These are phyloP conservation scores for Ichneumoninae sp. DNA, from an alignment of 2,888 invertebrate genomes.

Conservation along the genomic window DNA sequence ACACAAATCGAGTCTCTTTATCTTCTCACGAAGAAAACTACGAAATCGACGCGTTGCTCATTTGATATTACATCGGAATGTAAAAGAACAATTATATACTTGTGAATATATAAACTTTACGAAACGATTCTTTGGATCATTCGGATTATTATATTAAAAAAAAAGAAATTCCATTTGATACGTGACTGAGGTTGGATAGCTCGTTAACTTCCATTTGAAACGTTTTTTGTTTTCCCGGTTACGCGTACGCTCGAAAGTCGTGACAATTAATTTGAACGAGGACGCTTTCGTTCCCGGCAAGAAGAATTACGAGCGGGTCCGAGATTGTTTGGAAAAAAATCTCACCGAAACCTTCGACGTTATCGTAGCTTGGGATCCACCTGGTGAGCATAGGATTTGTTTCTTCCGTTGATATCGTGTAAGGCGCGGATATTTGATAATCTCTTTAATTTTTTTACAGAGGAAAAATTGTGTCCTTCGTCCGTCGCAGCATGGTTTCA, in stretches of 20 bases:
- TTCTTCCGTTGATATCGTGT: neutral
- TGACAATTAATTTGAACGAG: slow-evolving; percentile 85
- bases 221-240: slow-evolving; percentile 49
- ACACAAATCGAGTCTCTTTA: slow-evolving; percentile 31
- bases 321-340: slow-evolving; percentile 81
- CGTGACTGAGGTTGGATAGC: slow-evolving; percentile 23
- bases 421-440: slow-evolving; percentile 7
- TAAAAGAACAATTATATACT: slow-evolving; percentile 50
- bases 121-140: slow-evolving; percentile 10
- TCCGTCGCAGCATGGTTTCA: slow-evolving; percentile 87
- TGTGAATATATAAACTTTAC: slow-evolving; percentile 35
- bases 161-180: slow-evolving; percentile 4
- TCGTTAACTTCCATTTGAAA: slow-evolving; percentile 5
- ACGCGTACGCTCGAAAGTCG: slow-evolving; percentile 79
- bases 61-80: slow-evolving; percentile 45
- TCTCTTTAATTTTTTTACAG: slow-evolving; percentile 70
- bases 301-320: slow-evolving; percentile 84
- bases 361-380: slow-evolving; percentile 86
- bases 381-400: slow-evolving; percentile 77
- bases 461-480: slow-evolving; percentile 86
- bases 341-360: slow-evolving; percentile 83
- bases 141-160: slow-evolving; percentile 15
- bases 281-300: slow-evolving; percentile 84
- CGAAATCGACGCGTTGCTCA: slow-evolving; percentile 51
- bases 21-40: slow-evolving; percentile 16